These are phyloP conservation scores for Pseudorhiza aurosa DNA, from an alignment of 30 jellyfish, hydroid and myxozoan species.

Conservation along the genomic window DNA sequence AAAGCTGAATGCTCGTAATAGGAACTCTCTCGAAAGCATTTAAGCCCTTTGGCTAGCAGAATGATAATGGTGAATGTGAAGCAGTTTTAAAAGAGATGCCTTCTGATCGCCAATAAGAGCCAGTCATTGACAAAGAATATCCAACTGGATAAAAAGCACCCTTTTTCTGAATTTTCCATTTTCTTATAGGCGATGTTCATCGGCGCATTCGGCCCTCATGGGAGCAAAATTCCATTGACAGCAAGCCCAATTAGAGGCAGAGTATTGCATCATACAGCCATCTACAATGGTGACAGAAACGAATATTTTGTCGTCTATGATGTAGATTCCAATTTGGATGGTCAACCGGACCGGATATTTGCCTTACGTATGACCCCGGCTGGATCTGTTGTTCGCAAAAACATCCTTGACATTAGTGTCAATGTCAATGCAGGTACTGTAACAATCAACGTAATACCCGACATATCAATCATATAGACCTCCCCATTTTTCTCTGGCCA, in stretches of 20 bases:
- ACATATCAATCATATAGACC: too few species aligned
- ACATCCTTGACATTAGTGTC: constrained; percentile 35
- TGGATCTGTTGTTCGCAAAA: constrained; percentile 34
- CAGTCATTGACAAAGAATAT: too few species aligned
- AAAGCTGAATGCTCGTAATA: too few species aligned
- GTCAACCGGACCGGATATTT: constrained; percentile 60
- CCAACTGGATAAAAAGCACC: neutral
- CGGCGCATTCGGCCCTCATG: constrained; percentile 69
- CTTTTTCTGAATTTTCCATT: neutral
- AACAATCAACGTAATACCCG: too few species aligned
- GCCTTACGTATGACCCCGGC: constrained; percentile 35
- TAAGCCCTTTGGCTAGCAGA: too few species aligned
- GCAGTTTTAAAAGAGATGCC: too few species aligned
- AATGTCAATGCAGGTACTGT: neutral
- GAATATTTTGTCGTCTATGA: constrained; percentile 69
- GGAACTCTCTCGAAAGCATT: too few species aligned
- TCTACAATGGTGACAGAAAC: constrained; percentile 45
- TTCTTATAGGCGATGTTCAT: constrained; percentile 47
- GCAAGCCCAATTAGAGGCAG: constrained; percentile 35
- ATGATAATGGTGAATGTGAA: neutral
- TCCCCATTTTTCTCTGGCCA: too few species aligned
- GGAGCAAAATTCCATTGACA: constrained; percentile 41
- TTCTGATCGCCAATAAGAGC: too few species aligned
- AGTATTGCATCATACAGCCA: constrained; percentile 54
- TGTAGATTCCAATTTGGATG: constrained; percentile 60